Conservation (phyloP, 2,888 invertebrate genomes). For the Phorcus lineatus region DNA sequence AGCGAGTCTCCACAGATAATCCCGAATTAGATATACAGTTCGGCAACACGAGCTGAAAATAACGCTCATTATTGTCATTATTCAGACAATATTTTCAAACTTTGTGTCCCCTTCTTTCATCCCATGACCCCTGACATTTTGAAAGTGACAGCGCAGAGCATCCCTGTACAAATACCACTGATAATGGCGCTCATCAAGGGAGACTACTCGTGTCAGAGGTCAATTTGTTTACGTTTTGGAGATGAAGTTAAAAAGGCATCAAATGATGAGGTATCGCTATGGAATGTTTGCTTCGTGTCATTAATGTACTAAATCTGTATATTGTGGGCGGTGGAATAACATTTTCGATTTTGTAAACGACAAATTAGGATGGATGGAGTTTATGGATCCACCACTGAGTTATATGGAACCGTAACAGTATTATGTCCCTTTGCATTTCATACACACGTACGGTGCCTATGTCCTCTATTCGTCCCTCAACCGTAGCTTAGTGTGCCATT, state of each 20-base stretch:
- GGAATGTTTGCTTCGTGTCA: neutral
- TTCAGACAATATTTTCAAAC: slow-evolving; percentile 2
- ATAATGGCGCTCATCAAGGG: neutral
- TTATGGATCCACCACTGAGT: too few relatives aligned
- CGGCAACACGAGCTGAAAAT: neutral
- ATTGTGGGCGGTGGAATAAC: too few relatives aligned
- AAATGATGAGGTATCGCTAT: neutral
- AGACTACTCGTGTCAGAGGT: neutral
- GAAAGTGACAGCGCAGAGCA: neutral
- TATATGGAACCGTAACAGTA: too few relatives aligned
- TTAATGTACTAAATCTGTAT: too few relatives aligned
- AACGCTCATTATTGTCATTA: neutral
- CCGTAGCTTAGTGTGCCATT: too few relatives aligned
- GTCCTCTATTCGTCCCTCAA: too few relatives aligned
- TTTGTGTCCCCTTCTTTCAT: neutral
- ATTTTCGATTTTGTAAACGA: too few relatives aligned
- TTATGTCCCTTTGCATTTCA: too few relatives aligned
- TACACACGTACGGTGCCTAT: too few relatives aligned
- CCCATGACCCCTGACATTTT: neutral
- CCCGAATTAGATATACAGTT: too few relatives aligned
- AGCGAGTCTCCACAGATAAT: too few relatives aligned
- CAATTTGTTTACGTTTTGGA: neutral
- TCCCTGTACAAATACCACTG: neutral
- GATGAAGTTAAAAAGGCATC: neutral
- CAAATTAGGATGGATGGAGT: too few relatives aligned